phyloP scores from a whole-genome alignment of 1,140 invertebrate genomes.

The Branchinecta lynchi region DNA sequence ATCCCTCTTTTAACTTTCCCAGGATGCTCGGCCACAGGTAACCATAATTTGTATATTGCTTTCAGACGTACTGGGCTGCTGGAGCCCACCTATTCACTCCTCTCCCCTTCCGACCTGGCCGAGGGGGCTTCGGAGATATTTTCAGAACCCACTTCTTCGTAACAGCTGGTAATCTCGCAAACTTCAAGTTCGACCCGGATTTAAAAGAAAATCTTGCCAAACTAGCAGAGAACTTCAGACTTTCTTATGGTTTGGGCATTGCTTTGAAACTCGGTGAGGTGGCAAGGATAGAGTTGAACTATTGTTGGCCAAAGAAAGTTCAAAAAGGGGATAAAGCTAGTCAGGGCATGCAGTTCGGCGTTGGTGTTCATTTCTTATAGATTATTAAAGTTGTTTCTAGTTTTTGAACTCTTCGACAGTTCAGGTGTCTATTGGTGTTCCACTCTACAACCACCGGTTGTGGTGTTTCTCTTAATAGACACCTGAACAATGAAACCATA shows the following conservation, averaged over 20 bases:
- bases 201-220: constrained; percentile 26
- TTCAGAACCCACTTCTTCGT: constrained; percentile 68
- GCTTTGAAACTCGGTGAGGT: constrained; percentile 55
- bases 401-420: too few species aligned
- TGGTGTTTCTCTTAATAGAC: too few species aligned
- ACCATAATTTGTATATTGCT: constrained; percentile 12
- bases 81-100: constrained; percentile 67
- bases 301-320: constrained; percentile 47
- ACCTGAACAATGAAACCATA: too few species aligned
- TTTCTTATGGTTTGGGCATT: constrained; percentile 54
- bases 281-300: constrained; percentile 72
- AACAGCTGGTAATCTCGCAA: constrained; percentile 59
- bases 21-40: too few species aligned
- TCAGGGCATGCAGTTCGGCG: constrained; percentile 49
- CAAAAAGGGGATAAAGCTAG: constrained; percentile 37
- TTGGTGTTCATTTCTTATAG: constrained; percentile 49
- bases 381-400: too few species aligned
- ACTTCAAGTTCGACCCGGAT: constrained; percentile 34
- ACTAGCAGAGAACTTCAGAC: constrained; percentile 31
- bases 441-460: too few species aligned
- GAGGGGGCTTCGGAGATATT: constrained; percentile 55
- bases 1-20: too few species aligned
- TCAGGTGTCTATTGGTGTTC: too few species aligned
- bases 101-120: constrained; percentile 59
- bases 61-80: constrained; percentile 55